Conservation (phyloP, 1,140 invertebrate species). For the Apis florea region DNA sequence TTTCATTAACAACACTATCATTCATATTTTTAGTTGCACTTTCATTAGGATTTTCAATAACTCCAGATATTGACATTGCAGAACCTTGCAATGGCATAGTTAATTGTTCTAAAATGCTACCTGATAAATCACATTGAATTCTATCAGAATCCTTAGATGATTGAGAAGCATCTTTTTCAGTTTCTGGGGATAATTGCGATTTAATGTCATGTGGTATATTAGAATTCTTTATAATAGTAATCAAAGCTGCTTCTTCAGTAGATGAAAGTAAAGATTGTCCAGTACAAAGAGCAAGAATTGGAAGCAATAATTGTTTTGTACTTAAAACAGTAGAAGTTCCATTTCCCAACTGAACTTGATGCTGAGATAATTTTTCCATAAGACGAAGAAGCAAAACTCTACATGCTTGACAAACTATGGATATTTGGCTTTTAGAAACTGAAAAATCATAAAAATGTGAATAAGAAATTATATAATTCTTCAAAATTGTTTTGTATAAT, state of each 20-base stretch:
- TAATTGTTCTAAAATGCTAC: slow-evolving; percentile 84
- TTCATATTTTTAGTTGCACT: slow-evolving; percentile 65
- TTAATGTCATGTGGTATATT: slow-evolving; percentile 83
- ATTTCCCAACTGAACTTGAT: slow-evolving; percentile 69
- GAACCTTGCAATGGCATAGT: slow-evolving; percentile 84
- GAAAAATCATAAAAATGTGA: slow-evolving; percentile 49
- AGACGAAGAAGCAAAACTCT: slow-evolving; percentile 82
- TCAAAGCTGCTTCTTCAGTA: slow-evolving; percentile 83
- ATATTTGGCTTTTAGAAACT: slow-evolving; percentile 85
- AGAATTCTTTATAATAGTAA: slow-evolving; percentile 85
- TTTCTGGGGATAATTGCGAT: slow-evolving; percentile 74
- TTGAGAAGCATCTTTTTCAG: slow-evolving; percentile 82
- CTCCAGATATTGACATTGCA: slow-evolving; percentile 52
- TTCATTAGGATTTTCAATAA: slow-evolving; percentile 65
- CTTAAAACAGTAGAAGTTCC: slow-evolving; percentile 75
- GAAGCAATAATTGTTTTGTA: slow-evolving; percentile 82
- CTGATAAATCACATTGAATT: slow-evolving; percentile 83
- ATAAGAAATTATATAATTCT: not conserved
- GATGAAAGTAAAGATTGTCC: slow-evolving; percentile 82
- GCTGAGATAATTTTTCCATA: slow-evolving; percentile 79
- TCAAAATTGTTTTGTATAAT: not conserved
- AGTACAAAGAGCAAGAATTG: slow-evolving; percentile 83
- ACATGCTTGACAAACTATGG: slow-evolving; percentile 81
- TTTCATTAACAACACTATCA: slow-evolving; percentile 63
- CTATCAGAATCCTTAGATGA: slow-evolving; percentile 82